These are phyloP conservation scores for Salmo trutta DNA, from an alignment of 2,797 vertebrate genomes.

Conservation along the genomic window DNA sequence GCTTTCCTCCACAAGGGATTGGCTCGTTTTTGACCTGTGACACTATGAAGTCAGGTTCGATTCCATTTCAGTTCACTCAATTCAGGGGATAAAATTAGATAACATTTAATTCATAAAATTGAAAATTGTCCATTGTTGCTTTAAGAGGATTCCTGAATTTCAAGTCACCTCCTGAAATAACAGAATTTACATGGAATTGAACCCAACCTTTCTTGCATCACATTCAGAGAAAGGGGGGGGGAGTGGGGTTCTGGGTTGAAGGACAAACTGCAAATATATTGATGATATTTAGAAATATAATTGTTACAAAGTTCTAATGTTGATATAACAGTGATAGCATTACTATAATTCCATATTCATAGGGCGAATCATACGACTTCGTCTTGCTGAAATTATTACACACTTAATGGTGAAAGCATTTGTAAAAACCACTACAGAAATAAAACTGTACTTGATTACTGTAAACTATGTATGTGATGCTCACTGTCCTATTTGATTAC, in stretches of 20 bases:
- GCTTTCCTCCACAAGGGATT: constrained; percentile 35
- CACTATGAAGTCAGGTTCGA: constrained; percentile 13
- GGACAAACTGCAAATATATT: constrained; percentile 22
- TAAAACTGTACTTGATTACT: neutral
- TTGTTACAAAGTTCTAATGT: neutral
- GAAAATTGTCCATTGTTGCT: neutral
- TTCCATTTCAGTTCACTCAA: neutral
- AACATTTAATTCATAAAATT: neutral
- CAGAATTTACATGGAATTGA: neutral
- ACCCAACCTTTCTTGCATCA: constrained; percentile 25
- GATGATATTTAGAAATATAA: neutral
- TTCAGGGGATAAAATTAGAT: neutral
- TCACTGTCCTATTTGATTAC: neutral
- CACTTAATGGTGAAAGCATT: neutral
- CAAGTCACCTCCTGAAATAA: neutral
- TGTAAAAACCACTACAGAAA: too few relatives aligned
- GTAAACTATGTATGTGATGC: neutral
- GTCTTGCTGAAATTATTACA: neutral
- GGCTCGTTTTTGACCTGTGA: constrained; percentile 39
- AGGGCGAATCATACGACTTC: neutral
- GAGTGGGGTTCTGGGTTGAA: constrained; percentile 35
- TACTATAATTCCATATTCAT: neutral
- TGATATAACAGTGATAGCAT: neutral
- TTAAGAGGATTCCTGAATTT: neutral
- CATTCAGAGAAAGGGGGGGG: constrained; percentile 25